phyloP scores from a whole-genome alignment of 2,113 vertebrate species.

The Burhinus oedicnemus region DNA sequence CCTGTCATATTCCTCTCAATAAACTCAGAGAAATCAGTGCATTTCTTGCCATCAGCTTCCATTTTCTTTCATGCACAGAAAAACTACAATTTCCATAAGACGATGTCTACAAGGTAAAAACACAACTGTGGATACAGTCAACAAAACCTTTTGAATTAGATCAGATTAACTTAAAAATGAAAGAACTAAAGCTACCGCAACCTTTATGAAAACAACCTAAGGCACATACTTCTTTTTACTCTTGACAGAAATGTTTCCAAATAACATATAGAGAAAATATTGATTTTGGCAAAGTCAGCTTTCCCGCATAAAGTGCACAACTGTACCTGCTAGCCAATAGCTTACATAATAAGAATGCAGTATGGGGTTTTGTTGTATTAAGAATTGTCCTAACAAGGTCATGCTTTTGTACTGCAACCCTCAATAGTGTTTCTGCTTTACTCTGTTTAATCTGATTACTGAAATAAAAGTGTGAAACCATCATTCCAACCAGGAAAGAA shows the following conservation, averaged over 20 bases:
- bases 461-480: background rate
- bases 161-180: background rate
- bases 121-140: background rate
- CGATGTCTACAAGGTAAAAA: background rate
- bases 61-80: background rate
- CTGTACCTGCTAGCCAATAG: background rate
- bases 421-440: background rate
- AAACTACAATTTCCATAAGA: background rate
- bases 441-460: background rate
- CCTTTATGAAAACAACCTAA: background rate
- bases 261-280: background rate
- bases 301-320: background rate
- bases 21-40: background rate
- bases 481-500: background rate
- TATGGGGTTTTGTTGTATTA: background rate
- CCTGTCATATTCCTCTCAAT: background rate
- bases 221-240: background rate
- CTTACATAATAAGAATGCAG: background rate
- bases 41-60: background rate
- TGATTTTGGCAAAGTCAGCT: background rate
- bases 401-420: background rate
- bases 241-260: background rate
- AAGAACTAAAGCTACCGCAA: background rate
- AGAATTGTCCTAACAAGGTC: background rate
- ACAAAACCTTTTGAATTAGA: background rate